Percentiles rank a stretch among this genome's conserved stretches.
Evolutionary conservation across 2,888 invertebrate species (phyloP).

Genomic region (Litoditis marina): DNA sequence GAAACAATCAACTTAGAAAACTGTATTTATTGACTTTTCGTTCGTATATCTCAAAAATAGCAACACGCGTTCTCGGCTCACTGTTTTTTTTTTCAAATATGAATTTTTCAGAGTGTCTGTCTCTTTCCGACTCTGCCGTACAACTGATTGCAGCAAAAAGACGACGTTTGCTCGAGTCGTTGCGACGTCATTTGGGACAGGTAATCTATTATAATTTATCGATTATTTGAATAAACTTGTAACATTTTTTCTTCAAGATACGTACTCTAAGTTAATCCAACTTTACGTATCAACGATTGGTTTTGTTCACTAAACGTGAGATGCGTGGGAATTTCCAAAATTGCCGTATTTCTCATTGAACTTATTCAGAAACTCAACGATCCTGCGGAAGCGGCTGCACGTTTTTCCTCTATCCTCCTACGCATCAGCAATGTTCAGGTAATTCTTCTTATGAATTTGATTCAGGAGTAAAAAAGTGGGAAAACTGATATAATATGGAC

Average conservation of each 20-base stretch:
- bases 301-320: no score
- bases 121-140: constrained; percentile 44
- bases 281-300: no score
- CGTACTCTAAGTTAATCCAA: no score
- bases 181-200: constrained; percentile 40
- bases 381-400: constrained; percentile 23
- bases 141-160: constrained; percentile 52
- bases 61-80: no score
- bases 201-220: neutral
- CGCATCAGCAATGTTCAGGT: constrained; percentile 45
- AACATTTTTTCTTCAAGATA: no score
- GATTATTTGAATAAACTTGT: neutral
- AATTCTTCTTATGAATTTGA: no score
- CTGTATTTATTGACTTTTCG: no score
- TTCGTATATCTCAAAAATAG: no score
- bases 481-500: no score
- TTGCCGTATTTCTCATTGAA: neutral
- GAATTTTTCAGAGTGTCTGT: constrained; percentile 53
- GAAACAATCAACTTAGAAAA: no score
- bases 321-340: neutral
- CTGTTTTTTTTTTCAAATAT: no score
- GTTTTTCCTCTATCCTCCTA: constrained; percentile 33
- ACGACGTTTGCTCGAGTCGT: constrained; percentile 41
- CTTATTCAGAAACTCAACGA: constrained; percentile 24
- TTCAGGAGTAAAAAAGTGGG: no score